Conservation (phyloP, 2,797 vertebrate species). For the Pseudopleuronectes americanus region DNA sequence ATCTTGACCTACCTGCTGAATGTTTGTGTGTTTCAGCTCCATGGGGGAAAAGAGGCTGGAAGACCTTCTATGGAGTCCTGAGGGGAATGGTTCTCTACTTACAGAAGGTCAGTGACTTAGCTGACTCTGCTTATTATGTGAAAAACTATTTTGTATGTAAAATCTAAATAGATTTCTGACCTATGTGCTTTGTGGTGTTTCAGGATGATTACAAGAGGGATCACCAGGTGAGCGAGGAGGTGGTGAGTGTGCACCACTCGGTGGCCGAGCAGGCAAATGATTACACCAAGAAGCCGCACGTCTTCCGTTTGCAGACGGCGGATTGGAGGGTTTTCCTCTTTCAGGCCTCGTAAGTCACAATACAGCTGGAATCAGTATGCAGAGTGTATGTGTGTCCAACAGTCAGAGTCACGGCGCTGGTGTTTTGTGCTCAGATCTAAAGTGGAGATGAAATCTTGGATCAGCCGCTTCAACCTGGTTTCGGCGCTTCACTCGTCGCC, state of each 20-base stretch:
- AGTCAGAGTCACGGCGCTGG: not conserved
- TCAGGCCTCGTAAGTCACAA: conserved; percentile 79
- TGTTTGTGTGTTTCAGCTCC: conserved; percentile 82
- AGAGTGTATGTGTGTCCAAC: not conserved
- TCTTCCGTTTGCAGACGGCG: conserved; percentile 92
- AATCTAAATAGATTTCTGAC: not conserved
- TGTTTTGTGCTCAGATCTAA: conserved; percentile 71
- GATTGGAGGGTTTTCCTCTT: conserved; percentile 91
- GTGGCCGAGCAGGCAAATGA: conserved; percentile 86
- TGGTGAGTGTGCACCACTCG: conserved; percentile 92
- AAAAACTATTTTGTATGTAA: no score
- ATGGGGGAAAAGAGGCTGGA: conserved; percentile 94
- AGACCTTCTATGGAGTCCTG: conserved; percentile 88
- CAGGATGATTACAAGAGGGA: conserved; percentile 82
- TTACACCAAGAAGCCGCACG: conserved; percentile 92
- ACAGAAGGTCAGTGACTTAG: conserved; percentile 85
- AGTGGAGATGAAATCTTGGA: conserved; percentile 93
- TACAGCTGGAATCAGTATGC: not conserved
- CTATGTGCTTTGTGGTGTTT: conserved; percentile 23
- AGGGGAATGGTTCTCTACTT: conserved; percentile 92
- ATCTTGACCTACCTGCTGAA: not conserved
- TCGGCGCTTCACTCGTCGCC: conserved; percentile 91
- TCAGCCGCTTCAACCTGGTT: conserved; percentile 90
- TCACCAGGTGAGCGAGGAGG: conserved; percentile 84
- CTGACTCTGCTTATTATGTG: not conserved